A percentile compares a stretch with the other conserved stretches of the same genome.
Evolutionary conservation across 2,797 vertebrate species (phyloP).

Genomic region (Poecile montanus): DNA sequence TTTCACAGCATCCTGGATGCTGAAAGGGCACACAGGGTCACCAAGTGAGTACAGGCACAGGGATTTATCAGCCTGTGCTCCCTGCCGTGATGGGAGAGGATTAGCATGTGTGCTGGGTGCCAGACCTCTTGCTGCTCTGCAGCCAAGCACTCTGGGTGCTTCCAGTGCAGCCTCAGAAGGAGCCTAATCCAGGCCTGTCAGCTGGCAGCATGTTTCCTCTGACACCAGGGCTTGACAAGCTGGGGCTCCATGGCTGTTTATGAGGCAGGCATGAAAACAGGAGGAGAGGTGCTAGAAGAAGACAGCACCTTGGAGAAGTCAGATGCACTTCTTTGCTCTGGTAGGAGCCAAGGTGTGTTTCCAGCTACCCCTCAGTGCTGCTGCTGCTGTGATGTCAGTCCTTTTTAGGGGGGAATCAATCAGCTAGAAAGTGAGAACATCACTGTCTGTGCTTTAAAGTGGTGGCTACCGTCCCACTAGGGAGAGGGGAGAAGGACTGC

Average conservation of each 20-base stretch:
- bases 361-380: neutral
- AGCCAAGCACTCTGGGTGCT: neutral
- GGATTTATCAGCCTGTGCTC: neutral
- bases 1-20: neutral
- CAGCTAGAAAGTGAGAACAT: neutral
- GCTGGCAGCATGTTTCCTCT: neutral
- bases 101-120: neutral
- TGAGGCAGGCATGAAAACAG: neutral
- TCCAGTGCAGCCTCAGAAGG: neutral
- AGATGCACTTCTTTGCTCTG: neutral
- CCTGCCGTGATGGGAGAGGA: neutral
- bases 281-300: neutral
- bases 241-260: neutral
- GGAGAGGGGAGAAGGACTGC: neutral
- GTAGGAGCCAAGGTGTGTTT: neutral
- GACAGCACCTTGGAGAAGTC: neutral
- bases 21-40: neutral
- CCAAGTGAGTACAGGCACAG: neutral
- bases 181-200: neutral
- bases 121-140: neutral
- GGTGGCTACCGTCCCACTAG: accelerated
- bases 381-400: neutral
- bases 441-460: neutral
- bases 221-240: neutral
- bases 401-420: neutral